Conservation (phyloP, 2,113 vertebrate species). For the Gymnogyps californianus region DNA sequence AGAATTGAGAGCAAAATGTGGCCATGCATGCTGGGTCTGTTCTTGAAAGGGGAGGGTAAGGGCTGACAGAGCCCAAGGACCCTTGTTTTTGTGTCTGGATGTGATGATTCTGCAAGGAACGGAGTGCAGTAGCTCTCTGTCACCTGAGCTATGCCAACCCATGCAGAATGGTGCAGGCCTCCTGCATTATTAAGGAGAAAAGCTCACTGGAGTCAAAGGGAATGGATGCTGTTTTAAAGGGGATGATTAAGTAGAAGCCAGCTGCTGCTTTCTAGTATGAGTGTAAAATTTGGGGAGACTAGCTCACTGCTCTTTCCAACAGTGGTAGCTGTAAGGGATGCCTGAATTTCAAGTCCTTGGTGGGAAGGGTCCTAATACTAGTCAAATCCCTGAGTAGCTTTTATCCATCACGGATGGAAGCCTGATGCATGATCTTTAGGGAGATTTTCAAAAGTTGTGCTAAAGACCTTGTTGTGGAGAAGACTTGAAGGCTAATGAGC, state of each 20-base stretch:
- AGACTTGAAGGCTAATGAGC: background rate
- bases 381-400: background rate
- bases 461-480: background rate
- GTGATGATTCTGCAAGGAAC: background rate
- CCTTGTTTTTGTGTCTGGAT: background rate
- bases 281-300: background rate
- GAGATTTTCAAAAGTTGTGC: background rate
- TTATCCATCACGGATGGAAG: background rate
- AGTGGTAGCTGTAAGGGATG: background rate
- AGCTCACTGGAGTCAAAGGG: background rate
- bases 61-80: background rate
- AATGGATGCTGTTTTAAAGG: background rate
- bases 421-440: background rate
- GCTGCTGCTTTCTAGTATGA: background rate
- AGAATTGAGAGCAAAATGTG: background rate
- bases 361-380: background rate
- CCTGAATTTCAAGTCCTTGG: background rate
- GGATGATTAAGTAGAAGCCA: background rate
- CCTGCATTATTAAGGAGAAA: background rate
- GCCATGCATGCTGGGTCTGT: rapidly evolving
- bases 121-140: background rate
- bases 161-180: rapidly evolving
- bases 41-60: background rate
- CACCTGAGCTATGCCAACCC: background rate
- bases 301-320: background rate